Evolutionary conservation across 2,113 vertebrate species (phyloP), one percentile per base, ranked within the genome.

Genomic region (Eupsittula cactorum): DNA sequence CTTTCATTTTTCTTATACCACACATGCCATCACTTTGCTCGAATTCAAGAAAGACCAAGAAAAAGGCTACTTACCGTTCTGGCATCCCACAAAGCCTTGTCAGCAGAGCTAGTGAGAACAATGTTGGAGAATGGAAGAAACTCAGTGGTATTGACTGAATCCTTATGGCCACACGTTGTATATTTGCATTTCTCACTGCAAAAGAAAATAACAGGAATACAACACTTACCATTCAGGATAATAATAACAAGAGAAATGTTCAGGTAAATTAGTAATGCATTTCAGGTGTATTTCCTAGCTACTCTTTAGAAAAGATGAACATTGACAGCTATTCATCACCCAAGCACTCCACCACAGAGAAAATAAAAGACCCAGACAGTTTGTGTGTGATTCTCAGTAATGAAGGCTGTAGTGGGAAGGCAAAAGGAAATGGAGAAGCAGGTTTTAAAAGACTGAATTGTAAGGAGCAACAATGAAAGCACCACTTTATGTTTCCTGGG

Each of bases 101-200:
- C 98, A 28, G 98, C 96, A 90, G 98, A 98, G 71, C 95, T 96
- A 4, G 97, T 98, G 69, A 98, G 98, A 25, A 94, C 80, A 1
- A 77, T 97, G 95, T 93, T 98, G 88, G 98, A 98, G 93, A 96
- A 98, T 1, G 95, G 98, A 78, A 98, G 97, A 97, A 99, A 99
- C 82, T 97, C 96, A 29, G 97, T 96, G 94, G 97, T 98, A 79
- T 98, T 98, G 41, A 99, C 98, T 0, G 98, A 98, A 57, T 97
- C 98, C 12, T 96, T 91, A 47, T 98, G 98, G 75, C 98, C 98
- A 20, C 96, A 96, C 67, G 98, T 88, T 2, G 96, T 98, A 6
- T 78, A 95, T 65, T 97, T 97, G 93, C 98, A 99, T 81, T 96
- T 97, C 94, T 98, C 98, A 60, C 98, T 99, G 93, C n/a, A 92